A percentile compares a stretch with the other conserved stretches of the same genome.
These are phyloP conservation scores for Ispidina lecontei DNA, from an alignment of 2,797 vertebrate genomes.

Conservation along the genomic window DNA sequence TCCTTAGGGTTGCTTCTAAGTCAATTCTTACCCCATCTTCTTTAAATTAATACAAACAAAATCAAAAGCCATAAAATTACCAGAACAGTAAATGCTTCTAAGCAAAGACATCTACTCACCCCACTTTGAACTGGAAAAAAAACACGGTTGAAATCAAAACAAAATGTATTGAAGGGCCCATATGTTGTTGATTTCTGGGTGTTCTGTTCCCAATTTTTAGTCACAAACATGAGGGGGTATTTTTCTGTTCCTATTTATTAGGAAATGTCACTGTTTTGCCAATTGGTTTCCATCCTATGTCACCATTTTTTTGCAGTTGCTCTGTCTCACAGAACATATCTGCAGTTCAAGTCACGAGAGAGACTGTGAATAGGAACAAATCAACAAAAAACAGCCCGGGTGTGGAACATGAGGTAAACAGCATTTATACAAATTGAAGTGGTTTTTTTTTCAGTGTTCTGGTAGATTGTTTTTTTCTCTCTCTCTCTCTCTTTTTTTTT, in stretches of 20 bases:
- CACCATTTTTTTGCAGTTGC: background rate
- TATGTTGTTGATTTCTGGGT: constrained; percentile 43
- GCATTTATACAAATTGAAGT: background rate
- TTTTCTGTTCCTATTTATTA: background rate
- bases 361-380: background rate
- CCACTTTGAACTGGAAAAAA: background rate
- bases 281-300: background rate
- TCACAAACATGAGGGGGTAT: background rate
- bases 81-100: background rate
- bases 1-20: background rate
- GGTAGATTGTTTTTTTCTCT: background rate
- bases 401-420: background rate
- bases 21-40: background rate
- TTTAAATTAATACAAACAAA: background rate
- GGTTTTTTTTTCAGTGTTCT: background rate
- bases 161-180: background rate
- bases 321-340: background rate
- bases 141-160: background rate
- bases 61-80: background rate
- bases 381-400: background rate
- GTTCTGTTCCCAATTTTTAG: constrained; percentile 21
- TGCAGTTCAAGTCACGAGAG: background rate
- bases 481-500: too few species aligned
- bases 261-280: background rate
- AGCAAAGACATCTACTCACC: background rate